Evolutionary conservation across 2,888 invertebrate genomes (phyloP), one percentile per base, ranked within the genome.

Genomic region (Clitarchus hookeri): DNA sequence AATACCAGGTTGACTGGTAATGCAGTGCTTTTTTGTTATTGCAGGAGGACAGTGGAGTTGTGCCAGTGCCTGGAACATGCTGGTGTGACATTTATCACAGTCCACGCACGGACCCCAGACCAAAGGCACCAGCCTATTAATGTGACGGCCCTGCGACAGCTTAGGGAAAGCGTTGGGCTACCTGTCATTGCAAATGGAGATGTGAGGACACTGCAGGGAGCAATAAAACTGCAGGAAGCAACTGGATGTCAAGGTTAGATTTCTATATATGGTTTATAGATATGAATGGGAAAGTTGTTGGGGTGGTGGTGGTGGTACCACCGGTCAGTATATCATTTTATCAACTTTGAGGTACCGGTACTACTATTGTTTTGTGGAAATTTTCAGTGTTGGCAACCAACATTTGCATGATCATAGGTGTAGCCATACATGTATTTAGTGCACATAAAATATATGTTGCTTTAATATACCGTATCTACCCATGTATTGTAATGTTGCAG

Each of bases 131-230:
- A 96, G 86, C 93, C 94, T 85, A 94, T 96, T 19, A 94, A 98
- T 91, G 90, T 94, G 44, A 93, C 94, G 25, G 95, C 95, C 44
- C 93, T 99, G 87, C 94, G 93, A 89, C 92, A 94, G 80, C 94
- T 98, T 23, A 95, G 95, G 89, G 93, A 95, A 85, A 94, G 93
- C 88, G 91, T 98, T n/a, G 91, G 91, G 78, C 92, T 99, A 88
- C 99, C 99, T 0, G 93, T 99, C 0, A 94, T 99, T 88, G 98
- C 97, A 0, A 99, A 99, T 93, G 99, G 99, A 77, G 98, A 98
- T 89, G 93, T 98, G 0, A 96, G 94, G 89, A 94, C 93, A 84
- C 92, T 96, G 87, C 91, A 93, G n/a, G 96, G 96, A 91, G 97
- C 96, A 48, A 91, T 94, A 87, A 90, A 92, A 23, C 92, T 98